A percentile compares a stretch with the other conserved stretches of the same genome.
Conservation (phyloP, 2,113 vertebrate species). For the Macrotis lagotis region DNA sequence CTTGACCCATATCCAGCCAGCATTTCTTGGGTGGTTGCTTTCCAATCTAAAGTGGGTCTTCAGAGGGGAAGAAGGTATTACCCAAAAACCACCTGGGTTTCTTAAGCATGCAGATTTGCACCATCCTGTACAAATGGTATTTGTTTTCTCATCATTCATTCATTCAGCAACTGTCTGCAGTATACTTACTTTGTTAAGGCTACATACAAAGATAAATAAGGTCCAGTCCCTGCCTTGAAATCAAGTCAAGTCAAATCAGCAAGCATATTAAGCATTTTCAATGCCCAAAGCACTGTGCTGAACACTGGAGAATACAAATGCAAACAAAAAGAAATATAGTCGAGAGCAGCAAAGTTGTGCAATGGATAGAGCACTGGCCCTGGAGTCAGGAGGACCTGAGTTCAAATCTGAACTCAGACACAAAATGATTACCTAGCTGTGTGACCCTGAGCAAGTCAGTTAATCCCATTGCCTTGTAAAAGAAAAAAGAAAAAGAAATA, state of each 20-base stretch:
- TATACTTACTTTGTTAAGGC: not conserved
- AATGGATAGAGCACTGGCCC: too few species aligned
- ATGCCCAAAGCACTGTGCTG: not conserved
- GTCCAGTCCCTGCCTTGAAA: not conserved
- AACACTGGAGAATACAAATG: not conserved
- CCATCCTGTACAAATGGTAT: not conserved
- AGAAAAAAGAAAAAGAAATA: not conserved
- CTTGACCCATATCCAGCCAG: not conserved
- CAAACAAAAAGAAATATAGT: not conserved
- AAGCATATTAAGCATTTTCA: not conserved
- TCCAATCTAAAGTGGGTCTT: not conserved
- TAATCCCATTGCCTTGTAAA: too few species aligned
- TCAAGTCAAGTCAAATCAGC: not conserved
- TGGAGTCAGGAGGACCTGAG: too few species aligned
- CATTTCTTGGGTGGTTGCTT: not conserved
- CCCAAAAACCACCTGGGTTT: not conserved
- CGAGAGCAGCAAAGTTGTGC: too few species aligned
- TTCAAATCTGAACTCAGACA: too few species aligned
- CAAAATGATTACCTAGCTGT: too few species aligned
- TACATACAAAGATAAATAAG: not conserved
- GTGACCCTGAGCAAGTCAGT: too few species aligned
- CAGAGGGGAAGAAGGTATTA: not conserved
- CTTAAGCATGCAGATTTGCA: not conserved
- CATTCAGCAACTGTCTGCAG: not conserved
- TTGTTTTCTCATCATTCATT: not conserved